A percentile compares a stretch with the other conserved stretches of the same genome.
phyloP scores from a whole-genome alignment of 2,113 vertebrate species.

The Blennius ocellaris region DNA sequence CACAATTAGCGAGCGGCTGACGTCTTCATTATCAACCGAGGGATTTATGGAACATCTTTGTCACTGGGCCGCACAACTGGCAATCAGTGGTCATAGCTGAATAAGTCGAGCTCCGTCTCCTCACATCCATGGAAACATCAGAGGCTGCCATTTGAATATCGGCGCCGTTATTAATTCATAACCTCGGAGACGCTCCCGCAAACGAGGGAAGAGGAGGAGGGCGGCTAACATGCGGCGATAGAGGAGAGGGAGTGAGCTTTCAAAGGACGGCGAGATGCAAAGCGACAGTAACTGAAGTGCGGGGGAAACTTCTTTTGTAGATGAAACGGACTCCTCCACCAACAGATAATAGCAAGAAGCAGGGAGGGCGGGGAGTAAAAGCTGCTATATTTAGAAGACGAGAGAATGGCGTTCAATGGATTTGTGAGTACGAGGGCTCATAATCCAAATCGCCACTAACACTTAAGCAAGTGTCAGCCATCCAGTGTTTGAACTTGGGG shows the following conservation, averaged over 20 bases:
- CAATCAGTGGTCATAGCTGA: slow-evolving; percentile 35
- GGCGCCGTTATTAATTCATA: slow-evolving; percentile 39
- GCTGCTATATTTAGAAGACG: slow-evolving; percentile 34
- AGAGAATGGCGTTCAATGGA: slow-evolving; percentile 45
- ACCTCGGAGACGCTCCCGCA: slow-evolving; percentile 22
- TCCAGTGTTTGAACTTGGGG: slow-evolving; percentile 21
- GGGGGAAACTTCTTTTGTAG: slow-evolving; percentile 24
- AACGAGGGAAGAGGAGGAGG: slow-evolving; percentile 19
- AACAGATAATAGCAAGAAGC: slow-evolving; percentile 36
- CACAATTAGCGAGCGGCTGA: slow-evolving; percentile 54
- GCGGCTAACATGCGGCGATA: slow-evolving; percentile 26
- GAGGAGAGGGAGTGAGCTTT: slow-evolving; percentile 3
- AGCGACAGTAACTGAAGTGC: slow-evolving; percentile 5
- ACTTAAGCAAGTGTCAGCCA: slow-evolving; percentile 39
- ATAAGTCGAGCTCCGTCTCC: slow-evolving; percentile 8
- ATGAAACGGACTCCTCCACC: slow-evolving; percentile 36
- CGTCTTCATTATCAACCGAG: slow-evolving; percentile 44
- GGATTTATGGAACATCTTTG: slow-evolving; percentile 43
- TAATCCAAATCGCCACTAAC: slow-evolving; percentile 42
- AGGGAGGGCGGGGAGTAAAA: slow-evolving; percentile 26
- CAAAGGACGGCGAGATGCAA: slow-evolving; percentile 26
- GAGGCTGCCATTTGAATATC: slow-evolving; percentile 30
- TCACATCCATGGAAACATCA: slow-evolving; percentile 37
- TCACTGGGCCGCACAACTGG: slow-evolving; percentile 31
- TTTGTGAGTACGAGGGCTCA: slow-evolving; percentile 12